These are phyloP conservation scores for Coptodon rendalli DNA, from an alignment of 2,113 vertebrate species.

Conservation along the genomic window DNA sequence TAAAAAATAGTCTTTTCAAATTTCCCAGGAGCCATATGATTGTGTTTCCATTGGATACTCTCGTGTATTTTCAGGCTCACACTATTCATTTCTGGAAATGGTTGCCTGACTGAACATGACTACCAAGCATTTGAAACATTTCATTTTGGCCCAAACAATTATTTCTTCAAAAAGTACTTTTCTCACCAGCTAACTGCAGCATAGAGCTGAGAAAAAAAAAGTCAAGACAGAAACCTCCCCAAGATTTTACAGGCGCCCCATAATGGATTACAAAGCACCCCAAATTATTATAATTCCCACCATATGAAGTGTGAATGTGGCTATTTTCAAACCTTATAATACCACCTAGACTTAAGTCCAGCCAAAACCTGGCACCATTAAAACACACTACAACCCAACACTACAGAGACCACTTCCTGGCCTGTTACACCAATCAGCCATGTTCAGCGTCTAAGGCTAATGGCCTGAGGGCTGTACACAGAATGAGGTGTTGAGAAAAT, in stretches of 20 bases:
- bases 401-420: conserved; percentile 56
- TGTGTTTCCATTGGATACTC: not conserved
- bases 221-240: conserved; percentile 8
- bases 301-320: conserved; percentile 54
- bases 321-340: conserved; percentile 25
- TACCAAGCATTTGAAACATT: conserved; percentile 24
- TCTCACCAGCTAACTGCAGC: not conserved
- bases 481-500: conserved; percentile 50
- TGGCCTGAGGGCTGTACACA: conserved; percentile 9
- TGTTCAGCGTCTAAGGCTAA: conserved; percentile 4
- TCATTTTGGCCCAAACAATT: not conserved
- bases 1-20: not conserved
- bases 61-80: not conserved
- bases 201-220: not conserved
- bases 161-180: conserved; percentile 20
- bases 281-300: conserved; percentile 63
- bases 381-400: conserved; percentile 34
- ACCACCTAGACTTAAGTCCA: conserved; percentile 11
- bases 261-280: conserved; percentile 50
- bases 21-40: not conserved
- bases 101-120: conserved; percentile 13
- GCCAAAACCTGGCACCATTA: conserved; percentile 48
- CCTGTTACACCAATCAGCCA: conserved; percentile 58
- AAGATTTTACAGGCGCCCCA: conserved; percentile 19
- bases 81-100: conserved; percentile 19